phyloP scores from a whole-genome alignment of 37 sponge, comb jelly and placozoan species.

The Beroe forskalii region DNA sequence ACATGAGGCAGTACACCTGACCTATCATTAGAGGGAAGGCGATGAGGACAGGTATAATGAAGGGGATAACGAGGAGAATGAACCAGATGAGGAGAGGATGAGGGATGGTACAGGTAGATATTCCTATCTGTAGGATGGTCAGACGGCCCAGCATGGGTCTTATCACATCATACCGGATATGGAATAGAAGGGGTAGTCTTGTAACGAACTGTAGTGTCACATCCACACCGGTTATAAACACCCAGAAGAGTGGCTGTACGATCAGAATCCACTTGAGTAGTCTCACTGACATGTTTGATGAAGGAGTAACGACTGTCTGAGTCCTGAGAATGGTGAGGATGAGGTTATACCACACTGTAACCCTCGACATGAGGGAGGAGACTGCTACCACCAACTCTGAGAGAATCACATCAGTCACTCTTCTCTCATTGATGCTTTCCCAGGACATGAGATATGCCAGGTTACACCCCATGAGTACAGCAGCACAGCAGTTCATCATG shows the following conservation, averaged over 20 bases:
- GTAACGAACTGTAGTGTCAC: not conserved
- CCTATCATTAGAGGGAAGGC: constrained; percentile 27
- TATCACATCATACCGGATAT: constrained; percentile 46
- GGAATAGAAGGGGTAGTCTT: not conserved
- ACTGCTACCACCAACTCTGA: constrained; percentile 8
- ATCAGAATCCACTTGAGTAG: not conserved
- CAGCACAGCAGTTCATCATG: constrained; percentile 1
- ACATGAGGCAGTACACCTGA: constrained; percentile 58
- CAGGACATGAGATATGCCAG: not conserved
- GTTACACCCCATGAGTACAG: constrained; percentile 38
- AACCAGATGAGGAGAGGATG: not conserved
- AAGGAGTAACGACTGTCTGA: constrained; percentile 26
- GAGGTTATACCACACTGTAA: constrained; percentile 49
- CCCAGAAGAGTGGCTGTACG: constrained; percentile 9
- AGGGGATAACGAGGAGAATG: constrained; percentile 19
- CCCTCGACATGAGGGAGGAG: constrained; percentile 27
- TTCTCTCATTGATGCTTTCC: not conserved
- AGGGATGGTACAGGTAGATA: constrained; percentile 4
- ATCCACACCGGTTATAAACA: not conserved
- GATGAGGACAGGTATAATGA: constrained; percentile 11
- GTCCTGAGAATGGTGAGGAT: constrained; percentile 47
- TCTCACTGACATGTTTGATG: not conserved
- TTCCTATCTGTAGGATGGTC: not conserved
- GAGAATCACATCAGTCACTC: not conserved
- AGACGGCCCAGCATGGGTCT: constrained; percentile 28